phyloP scores from a whole-genome alignment of 2,797 vertebrate species.

The Pseudocheirus occidentalis region DNA sequence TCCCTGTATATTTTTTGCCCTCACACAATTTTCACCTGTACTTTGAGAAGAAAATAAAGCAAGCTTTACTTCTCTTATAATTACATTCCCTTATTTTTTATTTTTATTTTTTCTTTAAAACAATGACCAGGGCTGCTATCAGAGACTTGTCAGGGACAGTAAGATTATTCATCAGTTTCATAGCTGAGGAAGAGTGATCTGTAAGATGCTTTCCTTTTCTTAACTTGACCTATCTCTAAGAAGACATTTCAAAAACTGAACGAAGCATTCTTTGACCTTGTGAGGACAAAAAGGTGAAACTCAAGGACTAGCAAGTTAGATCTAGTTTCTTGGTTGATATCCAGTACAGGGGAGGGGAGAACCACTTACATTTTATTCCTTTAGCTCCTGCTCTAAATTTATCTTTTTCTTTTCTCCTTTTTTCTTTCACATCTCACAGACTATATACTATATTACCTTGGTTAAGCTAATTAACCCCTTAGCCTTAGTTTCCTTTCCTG shows the following conservation, averaged over 20 bases:
- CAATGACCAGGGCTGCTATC: not conserved
- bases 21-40: not conserved
- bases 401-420: not conserved
- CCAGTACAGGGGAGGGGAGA: not conserved
- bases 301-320: not conserved
- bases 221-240: not conserved
- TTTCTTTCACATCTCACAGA: not conserved
- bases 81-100: not conserved
- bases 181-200: not conserved
- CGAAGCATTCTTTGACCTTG: not conserved
- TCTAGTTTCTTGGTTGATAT: not conserved
- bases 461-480: not conserved
- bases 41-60: not conserved
- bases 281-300: not conserved
- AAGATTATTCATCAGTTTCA: not conserved
- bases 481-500: not conserved
- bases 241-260: not conserved
- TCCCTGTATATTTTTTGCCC: slow-evolving; percentile 21
- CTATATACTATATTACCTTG: not conserved
- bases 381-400: not conserved
- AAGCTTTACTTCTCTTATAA: slow-evolving; percentile 26
- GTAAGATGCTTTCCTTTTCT: not conserved
- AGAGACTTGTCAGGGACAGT: slow-evolving; percentile 13
- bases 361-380: not conserved
- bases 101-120: not conserved